Evolutionary conservation across 2,888 invertebrate genomes (phyloP), one percentile per base, ranked within the genome.

Genomic region (Synanthedon vespiformis): DNA sequence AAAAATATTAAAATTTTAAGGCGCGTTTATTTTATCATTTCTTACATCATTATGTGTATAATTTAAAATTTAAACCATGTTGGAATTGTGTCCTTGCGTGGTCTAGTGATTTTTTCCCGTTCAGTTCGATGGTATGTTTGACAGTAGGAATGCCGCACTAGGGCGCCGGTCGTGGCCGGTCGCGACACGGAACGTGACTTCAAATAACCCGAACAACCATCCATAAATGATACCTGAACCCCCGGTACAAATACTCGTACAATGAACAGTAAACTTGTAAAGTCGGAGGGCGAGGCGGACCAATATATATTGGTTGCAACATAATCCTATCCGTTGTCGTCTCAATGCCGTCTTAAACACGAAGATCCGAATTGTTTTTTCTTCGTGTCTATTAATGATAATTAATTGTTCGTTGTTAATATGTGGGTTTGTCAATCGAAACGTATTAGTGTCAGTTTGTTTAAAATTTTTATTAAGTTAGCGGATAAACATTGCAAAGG

Each of bases 291-390:
- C 50, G 55, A 52, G 61, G 59, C n/a, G 65, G 73, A 12, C 70
- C 76, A 54, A 22, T 1, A 8, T 58, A 59, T 13, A 56, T 27
- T 78, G 77, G 81, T 68, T 68, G 72, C 64, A 65, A 68, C 67
- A 71, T 77, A 80, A 84, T 82, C 75, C 80, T 70, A 75, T 65
- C 70, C 67, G 77, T 77, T 85, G 85, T 85, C 83, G 71, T 84
- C 82, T 86, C 86, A 86, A 85, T 86, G 86, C 83, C 84, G 77
- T 71, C 71, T 76, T 64, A 69, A 68, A 67, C 85, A 85, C 85
- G 85, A 82, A 68, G 70, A 79, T 78, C 74, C 72, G 63, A 71
- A 70, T 73, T 75, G 77, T 79, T 82, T 81, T 75, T 70, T 63
- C 44, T 44, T 68, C 14, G 60, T 68, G 67, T 74, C 64, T 75